phyloP scores from a whole-genome alignment of 2,888 invertebrate genomes.

The Dicycla oo region DNA sequence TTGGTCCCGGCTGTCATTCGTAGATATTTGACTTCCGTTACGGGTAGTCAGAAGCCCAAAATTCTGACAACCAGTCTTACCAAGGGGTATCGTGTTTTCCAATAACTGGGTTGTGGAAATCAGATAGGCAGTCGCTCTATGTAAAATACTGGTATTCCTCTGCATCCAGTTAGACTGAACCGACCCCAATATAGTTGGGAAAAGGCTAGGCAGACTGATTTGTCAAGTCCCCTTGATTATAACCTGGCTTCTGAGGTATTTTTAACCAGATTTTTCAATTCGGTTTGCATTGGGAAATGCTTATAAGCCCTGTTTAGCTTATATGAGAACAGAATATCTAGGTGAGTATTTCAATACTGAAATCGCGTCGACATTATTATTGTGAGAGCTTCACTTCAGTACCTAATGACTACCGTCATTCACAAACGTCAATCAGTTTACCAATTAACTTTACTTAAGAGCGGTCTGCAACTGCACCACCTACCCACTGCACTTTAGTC shows the following conservation, averaged over 20 bases:
- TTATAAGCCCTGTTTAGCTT: too few species aligned
- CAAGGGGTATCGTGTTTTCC: too few species aligned
- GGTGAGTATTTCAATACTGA: not conserved
- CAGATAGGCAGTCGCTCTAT: too few species aligned
- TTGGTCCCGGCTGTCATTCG: too few species aligned
- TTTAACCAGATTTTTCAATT: not conserved
- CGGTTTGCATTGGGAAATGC: not conserved
- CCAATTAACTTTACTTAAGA: conserved; percentile 24
- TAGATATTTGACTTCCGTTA: too few species aligned
- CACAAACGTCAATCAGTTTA: conserved; percentile 22
- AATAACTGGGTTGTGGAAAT: too few species aligned
- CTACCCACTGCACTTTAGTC: conserved; percentile 13
- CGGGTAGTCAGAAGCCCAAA: too few species aligned
- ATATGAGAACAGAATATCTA: not conserved
- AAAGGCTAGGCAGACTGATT: too few species aligned
- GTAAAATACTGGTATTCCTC: too few species aligned
- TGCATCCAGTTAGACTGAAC: too few species aligned
- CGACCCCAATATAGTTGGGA: too few species aligned
- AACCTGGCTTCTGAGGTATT: not conserved
- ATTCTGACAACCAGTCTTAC: too few species aligned
- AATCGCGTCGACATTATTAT: not conserved
- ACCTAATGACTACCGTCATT: not conserved
- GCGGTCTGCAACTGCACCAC: conserved; percentile 6
- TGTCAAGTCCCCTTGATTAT: not conserved
- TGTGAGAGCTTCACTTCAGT: not conserved